Evolutionary conservation across 2,797 vertebrate genomes (phyloP).

Genomic region (Microhierax caerulescens): DNA sequence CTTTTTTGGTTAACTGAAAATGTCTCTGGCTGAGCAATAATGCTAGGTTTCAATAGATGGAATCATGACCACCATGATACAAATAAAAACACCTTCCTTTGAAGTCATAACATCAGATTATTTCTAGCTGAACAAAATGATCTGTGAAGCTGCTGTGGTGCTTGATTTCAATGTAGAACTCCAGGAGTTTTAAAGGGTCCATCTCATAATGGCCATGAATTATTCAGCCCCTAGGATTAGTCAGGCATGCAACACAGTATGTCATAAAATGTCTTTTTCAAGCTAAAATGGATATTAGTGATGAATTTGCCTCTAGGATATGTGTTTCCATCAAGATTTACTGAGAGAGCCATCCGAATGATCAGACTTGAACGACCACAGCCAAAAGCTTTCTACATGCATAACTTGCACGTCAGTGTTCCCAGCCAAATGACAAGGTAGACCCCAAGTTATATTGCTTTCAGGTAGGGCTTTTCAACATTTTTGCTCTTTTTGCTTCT

Average conservation of each 20-base stretch:
- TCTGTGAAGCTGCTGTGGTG: not conserved
- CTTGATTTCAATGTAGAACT: not conserved
- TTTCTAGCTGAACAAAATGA: not conserved
- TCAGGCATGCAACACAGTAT: not conserved
- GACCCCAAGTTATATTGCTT: not conserved
- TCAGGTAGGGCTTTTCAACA: not conserved
- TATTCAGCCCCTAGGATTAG: conserved; percentile 28
- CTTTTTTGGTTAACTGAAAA: not conserved
- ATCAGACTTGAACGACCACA: not conserved
- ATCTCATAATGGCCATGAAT: conserved; percentile 10
- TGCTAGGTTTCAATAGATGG: not conserved
- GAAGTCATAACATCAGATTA: not conserved
- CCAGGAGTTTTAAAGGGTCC: not conserved
- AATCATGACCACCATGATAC: not conserved
- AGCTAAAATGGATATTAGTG: not conserved
- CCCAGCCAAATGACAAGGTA: not conserved
- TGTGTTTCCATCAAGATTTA: not conserved
- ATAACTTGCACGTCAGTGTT: not conserved
- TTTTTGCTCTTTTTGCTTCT: not conserved
- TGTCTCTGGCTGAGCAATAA: not conserved
- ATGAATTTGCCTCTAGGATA: not conserved
- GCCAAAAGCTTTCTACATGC: not conserved
- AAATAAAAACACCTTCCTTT: not conserved
- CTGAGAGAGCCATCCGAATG: not conserved
- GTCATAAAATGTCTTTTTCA: not conserved